Base-by-base conservation (phyloP, 2,888 invertebrate genomes). In the Elysia crispata region DNA sequence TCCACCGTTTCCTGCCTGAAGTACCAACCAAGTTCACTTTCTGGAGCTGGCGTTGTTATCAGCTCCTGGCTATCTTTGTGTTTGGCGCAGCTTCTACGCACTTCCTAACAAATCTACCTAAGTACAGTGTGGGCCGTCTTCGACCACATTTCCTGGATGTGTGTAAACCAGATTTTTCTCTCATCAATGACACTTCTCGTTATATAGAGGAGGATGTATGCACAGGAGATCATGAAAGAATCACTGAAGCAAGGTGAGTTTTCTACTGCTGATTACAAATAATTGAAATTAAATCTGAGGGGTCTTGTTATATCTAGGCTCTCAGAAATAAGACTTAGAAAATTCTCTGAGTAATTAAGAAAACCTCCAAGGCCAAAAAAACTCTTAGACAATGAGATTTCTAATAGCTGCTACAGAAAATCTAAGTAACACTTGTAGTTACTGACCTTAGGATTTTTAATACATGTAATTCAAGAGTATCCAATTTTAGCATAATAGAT, bases 91-190 rank as follows among this genome's bases (percentile, higher is more conserved):
- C 95, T 64, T 94, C 95, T 86, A 95, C 95, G 85, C 96, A 97
- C 91, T 93, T 97, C 70, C 94, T 96, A 84, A 98, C 98, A 0
- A 98, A 98, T 92, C 94, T 98, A 84, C 96, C 96, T 85, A 98
- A 99, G 93, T 98, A 97, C 92, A 95, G 96, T 15, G 95, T 98
- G 84, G 99, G 99, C 60, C 76, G 98, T 78, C 93, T 98, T 85
- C 94, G 99, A 86, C 99, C 99, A 49, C 98, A 99, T 93, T 99
- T 99, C 93, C 95, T 97, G 90, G 94, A 94, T 86, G 95, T 98
- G 0, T 99, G 99, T 90, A 93, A 94, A 78, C 98, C 98, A 1
- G 83, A 91, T 77, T 87, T 87, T 76, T 83, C 83, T 1, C 77
- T 80, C 69, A 70, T 86, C 25, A 79, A 54, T 18, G 33, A 25